phyloP scores from a whole-genome alignment of 2,113 vertebrate genomes.

The Rhea pennata region DNA sequence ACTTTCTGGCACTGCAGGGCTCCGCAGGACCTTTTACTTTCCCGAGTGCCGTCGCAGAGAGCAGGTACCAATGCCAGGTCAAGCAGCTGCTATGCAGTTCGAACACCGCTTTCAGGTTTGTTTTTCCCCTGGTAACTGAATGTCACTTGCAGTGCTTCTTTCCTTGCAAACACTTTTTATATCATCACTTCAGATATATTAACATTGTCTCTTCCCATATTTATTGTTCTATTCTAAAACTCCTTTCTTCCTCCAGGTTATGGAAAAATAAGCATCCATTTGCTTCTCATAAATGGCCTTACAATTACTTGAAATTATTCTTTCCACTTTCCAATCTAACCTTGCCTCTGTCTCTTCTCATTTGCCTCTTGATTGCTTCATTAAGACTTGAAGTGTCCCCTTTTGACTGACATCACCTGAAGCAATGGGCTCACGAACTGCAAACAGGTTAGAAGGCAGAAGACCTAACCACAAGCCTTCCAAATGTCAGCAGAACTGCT shows the following conservation, averaged over 20 bases:
- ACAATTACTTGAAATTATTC: background rate
- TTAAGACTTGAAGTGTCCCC: background rate
- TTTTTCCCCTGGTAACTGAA: background rate
- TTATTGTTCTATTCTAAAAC: background rate
- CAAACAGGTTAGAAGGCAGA: background rate
- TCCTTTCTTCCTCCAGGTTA: background rate
- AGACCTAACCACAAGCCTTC: background rate
- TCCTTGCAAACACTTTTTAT: background rate
- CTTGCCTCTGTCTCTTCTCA: background rate
- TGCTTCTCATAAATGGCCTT: background rate
- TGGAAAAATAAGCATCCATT: constrained; percentile 9
- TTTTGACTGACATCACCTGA: background rate
- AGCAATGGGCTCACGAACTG: background rate
- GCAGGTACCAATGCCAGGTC: constrained; percentile 29
- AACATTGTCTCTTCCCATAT: background rate
- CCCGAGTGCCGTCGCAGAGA: background rate
- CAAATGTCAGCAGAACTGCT: background rate
- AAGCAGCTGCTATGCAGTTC: background rate
- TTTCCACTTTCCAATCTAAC: background rate
- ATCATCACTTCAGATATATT: background rate
- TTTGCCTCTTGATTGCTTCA: background rate
- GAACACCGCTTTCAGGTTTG: background rate
- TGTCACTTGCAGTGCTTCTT: background rate
- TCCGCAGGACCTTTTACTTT: constrained; percentile 23
- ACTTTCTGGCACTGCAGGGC: background rate